A percentile compares a stretch with the other conserved stretches of the same genome.
phyloP scores from a whole-genome alignment of 2,113 vertebrate genomes.

The Pangasianodon gigas region DNA sequence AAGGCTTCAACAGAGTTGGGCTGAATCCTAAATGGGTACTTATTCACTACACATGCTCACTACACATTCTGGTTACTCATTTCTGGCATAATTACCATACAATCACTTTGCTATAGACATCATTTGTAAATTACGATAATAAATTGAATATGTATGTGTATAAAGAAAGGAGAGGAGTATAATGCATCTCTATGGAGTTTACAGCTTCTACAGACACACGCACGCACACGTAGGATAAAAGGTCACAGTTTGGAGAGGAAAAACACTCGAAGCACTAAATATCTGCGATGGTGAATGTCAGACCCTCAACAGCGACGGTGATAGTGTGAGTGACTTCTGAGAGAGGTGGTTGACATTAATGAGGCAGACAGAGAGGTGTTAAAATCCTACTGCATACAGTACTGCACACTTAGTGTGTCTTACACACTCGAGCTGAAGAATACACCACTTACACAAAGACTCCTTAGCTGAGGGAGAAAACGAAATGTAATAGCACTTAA shows the following conservation, averaged over 20 bases:
- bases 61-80: not conserved
- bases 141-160: not conserved
- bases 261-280: constrained; percentile 34
- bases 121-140: not conserved
- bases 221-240: not conserved
- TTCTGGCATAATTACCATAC: not conserved
- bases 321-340: constrained; percentile 2
- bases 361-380: constrained; percentile 1
- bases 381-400: not conserved
- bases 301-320: not conserved
- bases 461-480: not conserved
- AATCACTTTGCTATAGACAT: not conserved
- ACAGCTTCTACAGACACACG: not conserved
- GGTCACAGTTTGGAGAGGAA: not conserved
- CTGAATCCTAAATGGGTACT: not conserved
- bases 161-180: not conserved
- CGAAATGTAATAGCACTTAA: not conserved
- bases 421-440: not conserved
- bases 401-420: not conserved
- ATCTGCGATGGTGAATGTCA: constrained; percentile 24
- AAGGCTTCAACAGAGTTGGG: not conserved
- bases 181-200: not conserved
- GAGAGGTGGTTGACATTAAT: constrained; percentile 44
- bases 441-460: not conserved
- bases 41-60: not conserved